phyloP scores from a whole-genome alignment of 2,888 invertebrate genomes.

The Odontocerum albicorne region DNA sequence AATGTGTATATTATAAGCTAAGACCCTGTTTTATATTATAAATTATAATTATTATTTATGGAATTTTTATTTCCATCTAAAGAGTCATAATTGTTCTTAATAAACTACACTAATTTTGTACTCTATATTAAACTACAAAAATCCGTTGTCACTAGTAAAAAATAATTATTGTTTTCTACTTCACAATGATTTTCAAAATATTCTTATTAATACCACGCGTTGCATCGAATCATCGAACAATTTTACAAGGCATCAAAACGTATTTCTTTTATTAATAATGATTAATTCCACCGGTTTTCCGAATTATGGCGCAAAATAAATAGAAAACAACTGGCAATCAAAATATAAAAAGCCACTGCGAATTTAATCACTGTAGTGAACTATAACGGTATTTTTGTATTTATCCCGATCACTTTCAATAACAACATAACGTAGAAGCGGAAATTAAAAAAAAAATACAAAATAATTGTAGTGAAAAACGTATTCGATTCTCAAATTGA shows the following conservation, averaged over 20 bases:
- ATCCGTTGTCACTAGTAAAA: no score
- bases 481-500: constrained; percentile 15
- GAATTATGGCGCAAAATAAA: constrained; percentile 31
- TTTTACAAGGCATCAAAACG: no score
- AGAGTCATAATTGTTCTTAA: constrained; percentile 2
- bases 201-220: no score
- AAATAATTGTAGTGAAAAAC: constrained; percentile 5
- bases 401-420: not conserved
- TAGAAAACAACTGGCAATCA: constrained; percentile 20
- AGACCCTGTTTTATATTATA: constrained; percentile 22
- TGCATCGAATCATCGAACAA: no score
- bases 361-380: not conserved
- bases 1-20: constrained; percentile 18
- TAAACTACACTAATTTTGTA: constrained; percentile 24
- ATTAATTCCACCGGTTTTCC: no score
- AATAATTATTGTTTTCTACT: no score
- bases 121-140: constrained; percentile 21
- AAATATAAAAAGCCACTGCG: constrained; percentile 26
- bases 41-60: constrained; percentile 22
- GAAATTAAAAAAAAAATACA: constrained; percentile 9
- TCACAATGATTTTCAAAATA: no score
- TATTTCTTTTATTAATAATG: no score
- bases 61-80: constrained; percentile 26
- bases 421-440: constrained; percentile 4
- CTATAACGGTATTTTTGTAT: not conserved